Evolutionary conservation across 1,140 invertebrate genomes (phyloP).

Genomic region (Gryon sp.): DNA sequence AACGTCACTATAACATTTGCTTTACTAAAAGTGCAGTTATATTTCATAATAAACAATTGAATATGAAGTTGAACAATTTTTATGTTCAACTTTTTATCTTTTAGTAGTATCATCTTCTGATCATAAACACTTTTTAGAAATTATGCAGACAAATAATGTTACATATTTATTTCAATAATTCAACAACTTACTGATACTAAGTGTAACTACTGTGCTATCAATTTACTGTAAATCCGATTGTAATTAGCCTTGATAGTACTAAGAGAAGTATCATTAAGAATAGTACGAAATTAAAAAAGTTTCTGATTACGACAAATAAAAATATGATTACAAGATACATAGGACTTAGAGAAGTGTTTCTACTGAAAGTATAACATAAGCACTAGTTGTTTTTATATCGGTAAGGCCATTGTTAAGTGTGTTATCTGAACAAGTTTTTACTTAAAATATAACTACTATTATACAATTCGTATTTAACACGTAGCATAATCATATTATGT

Average conservation of each 20-base stretch:
- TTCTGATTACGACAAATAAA: slow-evolving; percentile 5
- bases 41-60: too few relatives aligned
- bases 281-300: slow-evolving; percentile 24
- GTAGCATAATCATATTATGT: slow-evolving; percentile 6
- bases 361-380: background rate
- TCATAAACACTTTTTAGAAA: too few relatives aligned
- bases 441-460: slow-evolving; percentile 22
- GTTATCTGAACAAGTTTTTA: slow-evolving; percentile 29
- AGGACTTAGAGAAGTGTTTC: background rate
- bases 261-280: slow-evolving; percentile 26
- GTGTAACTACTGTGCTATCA: background rate
- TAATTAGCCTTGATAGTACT: slow-evolving; percentile 21
- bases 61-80: too few relatives aligned
- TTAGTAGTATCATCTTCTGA: too few relatives aligned
- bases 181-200: too few relatives aligned
- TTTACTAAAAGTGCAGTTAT: too few relatives aligned
- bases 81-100: too few relatives aligned
- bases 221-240: background rate
- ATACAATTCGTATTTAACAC: slow-evolving; percentile 2
- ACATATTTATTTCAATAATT: too few relatives aligned
- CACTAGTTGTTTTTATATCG: slow-evolving; percentile 5
- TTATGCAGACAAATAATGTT: too few relatives aligned
- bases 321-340: slow-evolving; percentile 30
- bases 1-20: too few relatives aligned
- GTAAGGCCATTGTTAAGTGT: background rate